These are phyloP conservation scores for Agriopis marginaria DNA, from an alignment of 2,888 invertebrate species.

Conservation along the genomic window DNA sequence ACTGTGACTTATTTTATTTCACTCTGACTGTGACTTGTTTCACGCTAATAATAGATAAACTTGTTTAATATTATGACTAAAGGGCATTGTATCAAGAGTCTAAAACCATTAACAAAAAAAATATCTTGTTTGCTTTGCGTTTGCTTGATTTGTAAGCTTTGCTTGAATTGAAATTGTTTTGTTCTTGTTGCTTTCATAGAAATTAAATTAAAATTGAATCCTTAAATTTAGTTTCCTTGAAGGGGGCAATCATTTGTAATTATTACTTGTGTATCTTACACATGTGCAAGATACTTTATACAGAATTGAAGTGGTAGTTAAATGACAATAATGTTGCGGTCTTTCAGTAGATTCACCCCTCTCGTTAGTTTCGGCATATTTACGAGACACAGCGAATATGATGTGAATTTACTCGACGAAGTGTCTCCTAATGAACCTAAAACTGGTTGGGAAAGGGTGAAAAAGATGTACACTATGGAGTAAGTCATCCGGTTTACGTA, in stretches of 20 bases:
- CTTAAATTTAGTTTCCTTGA: neutral
- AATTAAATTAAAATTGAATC: neutral
- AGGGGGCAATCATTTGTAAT: neutral
- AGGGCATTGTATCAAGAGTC: no score
- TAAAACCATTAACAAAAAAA: no score
- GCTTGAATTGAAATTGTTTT: no score
- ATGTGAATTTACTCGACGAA: slow-evolving; percentile 55
- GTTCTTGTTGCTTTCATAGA: neutral
- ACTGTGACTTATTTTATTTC: no score
- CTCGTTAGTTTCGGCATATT: slow-evolving; percentile 63
- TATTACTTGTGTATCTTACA: neutral
- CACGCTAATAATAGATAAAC: no score
- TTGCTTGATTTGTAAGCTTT: no score
- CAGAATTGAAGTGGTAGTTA: neutral
- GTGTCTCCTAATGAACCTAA: slow-evolving; percentile 45
- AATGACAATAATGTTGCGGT: slow-evolving; percentile 58
- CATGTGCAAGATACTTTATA: neutral
- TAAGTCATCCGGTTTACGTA: slow-evolving; percentile 58
- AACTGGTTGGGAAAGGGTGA: slow-evolving; percentile 82
- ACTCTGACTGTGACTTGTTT: no score
- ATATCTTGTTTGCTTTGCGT: no score
- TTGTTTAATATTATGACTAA: no score
- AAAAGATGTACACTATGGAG: slow-evolving; percentile 78
- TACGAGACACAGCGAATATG: slow-evolving; percentile 50
- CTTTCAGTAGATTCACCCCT: slow-evolving; percentile 66